Evolutionary conservation across 2,113 vertebrate species (phyloP), one percentile per base, ranked within the genome.

Genomic region (Phodopus roborovskii): DNA sequence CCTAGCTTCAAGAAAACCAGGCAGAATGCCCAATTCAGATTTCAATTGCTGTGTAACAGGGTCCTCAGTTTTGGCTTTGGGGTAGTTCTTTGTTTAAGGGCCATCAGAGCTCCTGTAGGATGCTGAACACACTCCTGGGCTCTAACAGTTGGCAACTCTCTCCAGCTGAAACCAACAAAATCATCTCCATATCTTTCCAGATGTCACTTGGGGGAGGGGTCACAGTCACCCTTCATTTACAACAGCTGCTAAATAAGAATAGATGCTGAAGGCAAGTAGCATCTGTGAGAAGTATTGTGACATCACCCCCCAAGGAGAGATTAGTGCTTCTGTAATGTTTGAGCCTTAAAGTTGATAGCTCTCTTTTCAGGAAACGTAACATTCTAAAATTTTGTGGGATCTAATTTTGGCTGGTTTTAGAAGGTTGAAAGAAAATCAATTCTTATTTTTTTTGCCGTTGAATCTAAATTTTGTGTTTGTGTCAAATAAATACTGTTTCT

Each of bases 401-500:
- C 12, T 90, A 73, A 50, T 58, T 91, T 89, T 86, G n/a, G 24
- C 66, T 86, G 26, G 91, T 79, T 94, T 33, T 82, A 89, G 45
- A 79, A 85, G 42, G 74, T 83, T 50, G 39, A 86, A 42, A 93
- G 93, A 68, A 42, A 85, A 56, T 70, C 28, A 86, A n/a, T n/a
- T 39, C 26, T 70, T 92, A 50, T 4, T 88, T 68, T 68, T 92
- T 92, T 86, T 50, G 53, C 73, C 64, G 9, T 83, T 68, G 36
- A 94, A 91, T 39, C 42, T 73, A 92, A 77, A 88, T 92, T 94
- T 56, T 94, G 5, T 85, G 26, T 83, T 82, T 91, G 3, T 83
- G 74, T 86, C 94, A 94, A 81, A 74, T 95, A 87, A 93, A 75
- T 88, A 79, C 22, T 79, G 5, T 94, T 90, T 91, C 75, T 91